Conservation (phyloP, 2,113 vertebrate genomes). For the Dromaius novaehollandiae region DNA sequence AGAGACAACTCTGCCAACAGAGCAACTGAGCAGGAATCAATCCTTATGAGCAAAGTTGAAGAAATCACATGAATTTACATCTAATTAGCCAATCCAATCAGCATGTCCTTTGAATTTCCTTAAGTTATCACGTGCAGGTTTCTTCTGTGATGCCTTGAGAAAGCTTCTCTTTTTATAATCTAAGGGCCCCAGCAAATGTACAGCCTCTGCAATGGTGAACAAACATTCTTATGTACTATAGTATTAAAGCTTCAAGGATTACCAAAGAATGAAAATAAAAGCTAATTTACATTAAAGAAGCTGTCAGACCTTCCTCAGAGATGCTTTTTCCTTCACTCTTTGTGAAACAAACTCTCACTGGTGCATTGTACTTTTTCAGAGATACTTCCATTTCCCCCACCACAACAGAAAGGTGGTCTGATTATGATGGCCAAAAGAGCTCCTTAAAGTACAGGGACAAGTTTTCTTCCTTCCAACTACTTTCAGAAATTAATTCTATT, state of each 20-base stretch:
- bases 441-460: not conserved
- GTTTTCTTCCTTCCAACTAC: not conserved
- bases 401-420: not conserved
- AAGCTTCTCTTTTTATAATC: not conserved
- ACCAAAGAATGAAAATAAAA: not conserved
- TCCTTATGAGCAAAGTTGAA: not conserved
- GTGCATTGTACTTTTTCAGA: not conserved
- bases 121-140: not conserved
- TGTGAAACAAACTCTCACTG: constrained; percentile 15
- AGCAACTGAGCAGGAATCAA: not conserved
- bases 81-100: not conserved
- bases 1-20: not conserved
- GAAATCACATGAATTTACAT: constrained; percentile 1
- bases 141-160: not conserved
- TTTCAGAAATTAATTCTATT: not conserved
- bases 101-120: not conserved
- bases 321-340: not conserved
- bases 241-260: not conserved
- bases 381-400: not conserved
- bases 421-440: not conserved
- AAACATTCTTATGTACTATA: not conserved
- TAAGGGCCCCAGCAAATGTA: not conserved
- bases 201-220: not conserved
- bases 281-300: not conserved
- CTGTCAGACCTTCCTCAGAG: not conserved